Conservation (phyloP, 2,113 vertebrate genomes). For the Mustelus asterias region DNA sequence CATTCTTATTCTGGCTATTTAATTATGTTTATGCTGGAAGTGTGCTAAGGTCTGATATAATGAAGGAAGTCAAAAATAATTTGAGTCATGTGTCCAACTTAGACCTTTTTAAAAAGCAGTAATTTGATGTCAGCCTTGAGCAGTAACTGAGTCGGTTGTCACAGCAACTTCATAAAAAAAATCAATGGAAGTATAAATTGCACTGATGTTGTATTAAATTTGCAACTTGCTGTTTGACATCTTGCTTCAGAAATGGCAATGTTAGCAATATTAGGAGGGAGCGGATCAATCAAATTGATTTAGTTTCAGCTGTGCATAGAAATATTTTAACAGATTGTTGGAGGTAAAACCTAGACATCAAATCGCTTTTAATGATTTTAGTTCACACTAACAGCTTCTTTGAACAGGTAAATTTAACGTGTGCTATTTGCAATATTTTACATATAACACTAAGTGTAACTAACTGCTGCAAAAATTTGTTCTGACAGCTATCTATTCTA, state of each 20-base stretch:
- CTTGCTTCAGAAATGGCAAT: background rate
- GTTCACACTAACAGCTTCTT: background rate
- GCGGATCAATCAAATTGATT: constrained; percentile 23
- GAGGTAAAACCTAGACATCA: background rate
- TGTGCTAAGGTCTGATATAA: background rate
- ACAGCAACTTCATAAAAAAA: constrained; percentile 1
- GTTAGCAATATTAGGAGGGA: background rate
- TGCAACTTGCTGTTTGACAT: background rate
- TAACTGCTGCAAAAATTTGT: background rate
- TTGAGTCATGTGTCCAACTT: background rate
- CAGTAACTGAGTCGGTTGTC: background rate
- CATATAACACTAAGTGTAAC: background rate
- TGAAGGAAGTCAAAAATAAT: background rate
- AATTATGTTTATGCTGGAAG: background rate
- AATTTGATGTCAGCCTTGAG: background rate
- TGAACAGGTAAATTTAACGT: background rate
- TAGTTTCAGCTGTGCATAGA: background rate
- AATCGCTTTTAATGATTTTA: background rate
- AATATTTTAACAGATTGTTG: background rate
- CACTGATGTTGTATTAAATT: background rate
- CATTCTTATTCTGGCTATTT: background rate
- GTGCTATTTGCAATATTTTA: background rate
- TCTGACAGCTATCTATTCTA: background rate
- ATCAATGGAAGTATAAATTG: background rate
- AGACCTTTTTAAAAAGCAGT: background rate